These are phyloP conservation scores for Galemys pyrenaicus DNA, from an alignment of 2,113 vertebrate species.

Conservation along the genomic window DNA sequence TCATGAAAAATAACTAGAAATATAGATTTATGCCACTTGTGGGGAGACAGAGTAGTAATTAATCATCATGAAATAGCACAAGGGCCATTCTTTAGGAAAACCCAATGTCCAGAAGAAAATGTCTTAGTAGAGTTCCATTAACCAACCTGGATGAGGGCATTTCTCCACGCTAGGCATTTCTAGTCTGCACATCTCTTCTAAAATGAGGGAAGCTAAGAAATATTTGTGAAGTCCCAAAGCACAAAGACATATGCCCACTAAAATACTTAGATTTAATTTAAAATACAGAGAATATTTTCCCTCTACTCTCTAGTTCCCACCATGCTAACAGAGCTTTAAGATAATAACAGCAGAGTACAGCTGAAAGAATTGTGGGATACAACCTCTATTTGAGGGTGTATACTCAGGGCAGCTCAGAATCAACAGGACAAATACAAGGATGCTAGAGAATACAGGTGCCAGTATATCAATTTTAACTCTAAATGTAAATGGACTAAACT, in stretches of 20 bases:
- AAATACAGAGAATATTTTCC: not conserved
- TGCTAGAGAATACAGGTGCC: no score
- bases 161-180: not conserved
- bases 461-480: no score
- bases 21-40: not conserved
- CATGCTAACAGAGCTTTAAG: not conserved
- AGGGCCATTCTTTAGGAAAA: not conserved
- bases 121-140: not conserved
- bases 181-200: not conserved
- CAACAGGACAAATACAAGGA: not conserved
- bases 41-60: not conserved
- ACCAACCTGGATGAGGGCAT: not conserved
- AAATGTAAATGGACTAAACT: no score
- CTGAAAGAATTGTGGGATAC: not conserved
- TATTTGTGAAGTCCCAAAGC: not conserved
- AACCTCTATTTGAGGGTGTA: not conserved
- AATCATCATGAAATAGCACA: not conserved
- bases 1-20: not conserved
- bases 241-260: not conserved
- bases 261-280: not conserved
- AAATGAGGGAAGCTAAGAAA: not conserved
- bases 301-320: not conserved
- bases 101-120: not conserved
- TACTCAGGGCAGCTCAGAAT: not conserved
- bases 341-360: not conserved